Conservation (phyloP, 1,140 invertebrate species). For the Magallana angulata region DNA sequence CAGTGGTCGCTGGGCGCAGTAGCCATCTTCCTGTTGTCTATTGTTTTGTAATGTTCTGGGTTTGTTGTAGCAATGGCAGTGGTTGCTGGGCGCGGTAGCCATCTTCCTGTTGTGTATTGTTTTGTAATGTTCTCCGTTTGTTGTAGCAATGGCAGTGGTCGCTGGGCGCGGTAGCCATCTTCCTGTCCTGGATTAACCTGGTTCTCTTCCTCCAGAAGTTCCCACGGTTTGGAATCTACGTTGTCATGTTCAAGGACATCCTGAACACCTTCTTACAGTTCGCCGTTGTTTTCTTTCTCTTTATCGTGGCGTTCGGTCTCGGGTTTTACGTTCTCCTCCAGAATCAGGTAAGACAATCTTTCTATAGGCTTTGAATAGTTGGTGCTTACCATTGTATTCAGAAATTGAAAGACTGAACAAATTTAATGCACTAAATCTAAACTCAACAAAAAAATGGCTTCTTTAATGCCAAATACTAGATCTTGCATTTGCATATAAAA, state of each 20-base stretch:
- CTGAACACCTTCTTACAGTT: slow-evolving; percentile 81
- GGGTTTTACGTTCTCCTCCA: slow-evolving; percentile 80
- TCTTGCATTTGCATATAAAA: too few species aligned
- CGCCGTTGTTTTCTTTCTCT: slow-evolving; percentile 81
- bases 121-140: not conserved
- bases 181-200: slow-evolving; percentile 81
- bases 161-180: slow-evolving; percentile 80
- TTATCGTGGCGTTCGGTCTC: slow-evolving; percentile 81
- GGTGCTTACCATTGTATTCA: too few species aligned
- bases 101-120: not conserved
- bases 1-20: too few species aligned
- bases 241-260: slow-evolving; percentile 83
- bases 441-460: too few species aligned
- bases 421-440: too few species aligned
- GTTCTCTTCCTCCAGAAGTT: slow-evolving; percentile 81
- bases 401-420: too few species aligned
- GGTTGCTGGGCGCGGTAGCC: slow-evolving; percentile 80
- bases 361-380: too few species aligned
- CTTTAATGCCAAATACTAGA: too few species aligned
- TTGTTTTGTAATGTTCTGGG: not conserved
- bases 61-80: slow-evolving; percentile 80
- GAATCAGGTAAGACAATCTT: slow-evolving; percentile 74
- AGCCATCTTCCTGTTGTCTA: not conserved
- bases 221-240: slow-evolving; percentile 82
- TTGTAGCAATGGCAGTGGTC: slow-evolving; percentile 82